Percentiles rank a stretch among this genome's conserved stretches.
These are phyloP conservation scores for Nerophis lumbriciformis DNA, from an alignment of 2,113 vertebrate genomes.

Conservation along the genomic window DNA sequence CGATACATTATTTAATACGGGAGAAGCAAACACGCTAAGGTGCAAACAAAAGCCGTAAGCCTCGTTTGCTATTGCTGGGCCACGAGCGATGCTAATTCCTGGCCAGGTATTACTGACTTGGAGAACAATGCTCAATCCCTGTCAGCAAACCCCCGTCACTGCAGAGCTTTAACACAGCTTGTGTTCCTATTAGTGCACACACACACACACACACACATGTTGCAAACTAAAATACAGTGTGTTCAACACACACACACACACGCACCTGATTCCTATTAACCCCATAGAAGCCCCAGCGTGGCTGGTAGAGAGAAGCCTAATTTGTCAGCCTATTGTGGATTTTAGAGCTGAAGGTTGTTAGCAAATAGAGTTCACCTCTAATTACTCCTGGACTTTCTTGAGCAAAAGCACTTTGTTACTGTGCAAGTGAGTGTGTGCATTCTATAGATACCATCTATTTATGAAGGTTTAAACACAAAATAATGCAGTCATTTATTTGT, in stretches of 20 bases:
- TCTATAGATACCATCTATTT: too few relatives aligned
- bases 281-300: constrained; percentile 48
- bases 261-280: constrained; percentile 66
- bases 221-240: constrained; percentile 23
- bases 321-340: constrained; percentile 59
- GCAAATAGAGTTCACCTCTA: constrained; percentile 65
- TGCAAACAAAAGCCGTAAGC: constrained; percentile 51
- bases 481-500: neutral
- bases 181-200: constrained; percentile 47
- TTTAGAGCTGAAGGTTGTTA: constrained; percentile 60
- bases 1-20: constrained; percentile 47
- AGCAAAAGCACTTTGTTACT: constrained; percentile 16
- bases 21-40: constrained; percentile 50
- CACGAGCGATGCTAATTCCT: constrained; percentile 51
- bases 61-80: constrained; percentile 47
- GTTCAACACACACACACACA: constrained; percentile 2
- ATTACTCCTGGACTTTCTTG: constrained; percentile 60
- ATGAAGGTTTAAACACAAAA: neutral
- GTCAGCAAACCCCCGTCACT: constrained; percentile 43
- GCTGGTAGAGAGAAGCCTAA: constrained; percentile 57
- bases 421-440: constrained; percentile 1
- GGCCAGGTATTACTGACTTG: constrained; percentile 58
- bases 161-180: constrained; percentile 50
- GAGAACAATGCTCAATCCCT: constrained; percentile 60
- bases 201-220: constrained; percentile 6